phyloP scores from a whole-genome alignment of 2,888 invertebrate species.

The Pteria penguin region DNA sequence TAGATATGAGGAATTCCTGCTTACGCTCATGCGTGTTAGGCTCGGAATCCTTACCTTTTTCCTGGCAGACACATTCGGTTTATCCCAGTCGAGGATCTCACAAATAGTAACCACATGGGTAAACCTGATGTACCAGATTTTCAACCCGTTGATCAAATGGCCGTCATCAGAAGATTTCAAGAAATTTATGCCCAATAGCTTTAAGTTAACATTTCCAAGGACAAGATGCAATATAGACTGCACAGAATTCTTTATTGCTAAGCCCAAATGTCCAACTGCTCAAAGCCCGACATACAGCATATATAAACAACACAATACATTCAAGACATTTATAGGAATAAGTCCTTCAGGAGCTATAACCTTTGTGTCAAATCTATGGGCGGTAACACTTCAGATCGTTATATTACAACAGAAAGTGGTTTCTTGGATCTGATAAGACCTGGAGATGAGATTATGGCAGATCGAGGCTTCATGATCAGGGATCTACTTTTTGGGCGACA shows the following conservation, averaged over 20 bases:
- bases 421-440: no score
- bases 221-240: not conserved
- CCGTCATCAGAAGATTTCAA: not conserved
- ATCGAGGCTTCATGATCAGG: no score
- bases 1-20: slow-evolving; percentile 4
- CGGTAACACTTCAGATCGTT: slow-evolving; percentile 2
- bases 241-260: no score
- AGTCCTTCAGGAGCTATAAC: slow-evolving; percentile 9
- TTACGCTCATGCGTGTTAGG: not conserved
- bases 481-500: no score
- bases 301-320: slow-evolving; percentile 18
- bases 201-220: not conserved
- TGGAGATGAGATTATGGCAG: no score
- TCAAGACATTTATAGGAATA: slow-evolving; percentile 1
- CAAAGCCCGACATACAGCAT: not conserved
- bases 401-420: no score
- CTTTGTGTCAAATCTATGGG: slow-evolving; percentile 4
- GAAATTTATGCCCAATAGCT: no score
- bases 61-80: not conserved
- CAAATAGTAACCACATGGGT: no score
- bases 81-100: not conserved
- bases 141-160: not conserved
- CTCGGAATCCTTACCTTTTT: not conserved
- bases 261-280: slow-evolving; percentile 1
- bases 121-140: slow-evolving; percentile 4